Evolutionary conservation across 2,888 invertebrate genomes (phyloP).

Genomic region (Andrena bicolor): DNA sequence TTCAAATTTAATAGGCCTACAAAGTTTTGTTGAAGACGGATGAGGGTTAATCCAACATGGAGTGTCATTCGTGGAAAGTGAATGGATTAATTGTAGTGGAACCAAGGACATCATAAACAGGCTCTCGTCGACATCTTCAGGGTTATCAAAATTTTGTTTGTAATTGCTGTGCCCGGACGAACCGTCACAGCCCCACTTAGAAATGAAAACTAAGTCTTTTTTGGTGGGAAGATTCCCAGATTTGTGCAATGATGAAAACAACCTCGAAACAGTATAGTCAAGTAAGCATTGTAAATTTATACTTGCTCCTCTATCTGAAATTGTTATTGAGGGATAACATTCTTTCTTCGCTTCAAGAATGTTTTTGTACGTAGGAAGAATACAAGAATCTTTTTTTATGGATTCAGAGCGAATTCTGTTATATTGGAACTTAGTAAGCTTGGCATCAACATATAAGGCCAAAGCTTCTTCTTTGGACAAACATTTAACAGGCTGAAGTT

Average conservation of each 20-base stretch:
- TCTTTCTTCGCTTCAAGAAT: neutral
- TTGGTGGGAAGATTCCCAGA: neutral
- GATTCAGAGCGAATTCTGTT: neutral
- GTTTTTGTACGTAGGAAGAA: too few relatives aligned
- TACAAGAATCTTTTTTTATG: neutral
- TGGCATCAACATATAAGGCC: constrained; percentile 2
- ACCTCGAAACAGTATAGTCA: neutral
- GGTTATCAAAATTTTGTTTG: too few relatives aligned
- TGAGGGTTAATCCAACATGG: too few relatives aligned
- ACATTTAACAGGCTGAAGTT: constrained; percentile 1
- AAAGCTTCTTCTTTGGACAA: constrained; percentile 1
- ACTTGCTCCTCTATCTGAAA: neutral
- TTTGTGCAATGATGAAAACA: neutral
- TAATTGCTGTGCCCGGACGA: too few relatives aligned
- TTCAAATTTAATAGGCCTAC: too few relatives aligned
- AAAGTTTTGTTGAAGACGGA: too few relatives aligned
- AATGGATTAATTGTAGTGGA: too few relatives aligned
- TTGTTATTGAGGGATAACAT: neutral
- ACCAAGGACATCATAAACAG: too few relatives aligned
- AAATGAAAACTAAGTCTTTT: too few relatives aligned
- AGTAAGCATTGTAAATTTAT: neutral
- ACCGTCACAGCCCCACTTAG: too few relatives aligned
- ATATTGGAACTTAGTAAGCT: neutral
- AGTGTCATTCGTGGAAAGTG: too few relatives aligned
- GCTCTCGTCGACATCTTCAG: too few relatives aligned